Conservation (phyloP, 2,797 vertebrate species). For the Pyrocephalus nanus region DNA sequence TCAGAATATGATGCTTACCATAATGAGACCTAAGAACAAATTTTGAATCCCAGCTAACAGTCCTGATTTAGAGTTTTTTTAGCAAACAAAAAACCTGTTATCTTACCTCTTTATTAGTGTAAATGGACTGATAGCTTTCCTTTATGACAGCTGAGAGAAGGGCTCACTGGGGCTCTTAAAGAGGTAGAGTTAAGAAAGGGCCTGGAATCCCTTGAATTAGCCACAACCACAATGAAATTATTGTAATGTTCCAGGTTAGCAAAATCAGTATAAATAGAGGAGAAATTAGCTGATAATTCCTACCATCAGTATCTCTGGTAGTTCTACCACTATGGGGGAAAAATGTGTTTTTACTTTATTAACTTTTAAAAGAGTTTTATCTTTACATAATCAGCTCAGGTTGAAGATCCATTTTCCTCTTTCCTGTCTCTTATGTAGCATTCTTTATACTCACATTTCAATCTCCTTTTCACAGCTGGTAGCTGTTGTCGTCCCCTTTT, state of each 20-base stretch:
- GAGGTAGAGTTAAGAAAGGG: neutral
- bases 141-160: neutral
- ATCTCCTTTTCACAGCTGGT: neutral
- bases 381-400: neutral
- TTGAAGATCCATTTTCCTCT: neutral
- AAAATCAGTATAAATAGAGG: neutral
- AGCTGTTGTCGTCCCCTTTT: neutral
- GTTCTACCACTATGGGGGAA: fast-evolving
- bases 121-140: neutral
- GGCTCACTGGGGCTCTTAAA: neutral
- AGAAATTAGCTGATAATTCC: neutral
- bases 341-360: neutral
- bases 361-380: neutral
- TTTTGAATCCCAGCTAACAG: neutral
- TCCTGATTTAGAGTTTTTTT: neutral
- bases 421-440: neutral
- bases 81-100: neutral
- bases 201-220: neutral
- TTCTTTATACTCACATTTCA: neutral
- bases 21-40: neutral
- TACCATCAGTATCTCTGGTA: neutral
- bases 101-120: neutral
- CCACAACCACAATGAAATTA: neutral
- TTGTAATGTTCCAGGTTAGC: neutral
- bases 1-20: neutral